phyloP scores from a whole-genome alignment of 2,797 vertebrate species.

The Acanthurus lineatus region DNA sequence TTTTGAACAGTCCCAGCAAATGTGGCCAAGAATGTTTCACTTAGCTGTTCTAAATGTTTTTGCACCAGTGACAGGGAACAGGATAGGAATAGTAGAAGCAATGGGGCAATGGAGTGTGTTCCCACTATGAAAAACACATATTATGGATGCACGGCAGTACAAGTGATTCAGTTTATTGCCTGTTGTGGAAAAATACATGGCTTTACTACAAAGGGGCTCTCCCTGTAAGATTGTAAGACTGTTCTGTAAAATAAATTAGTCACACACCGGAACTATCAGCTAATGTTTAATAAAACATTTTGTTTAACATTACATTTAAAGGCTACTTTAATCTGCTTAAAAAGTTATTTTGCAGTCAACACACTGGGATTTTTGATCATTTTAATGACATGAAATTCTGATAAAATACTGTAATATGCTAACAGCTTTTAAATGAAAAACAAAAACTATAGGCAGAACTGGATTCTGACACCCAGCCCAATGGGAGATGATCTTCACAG shows the following conservation, averaged over 20 bases:
- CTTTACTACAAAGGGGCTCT: neutral
- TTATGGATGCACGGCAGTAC: neutral
- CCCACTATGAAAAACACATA: neutral
- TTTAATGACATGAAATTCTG: neutral
- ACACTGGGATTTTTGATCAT: neutral
- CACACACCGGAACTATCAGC: neutral
- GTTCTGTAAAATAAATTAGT: neutral
- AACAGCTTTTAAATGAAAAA: no score
- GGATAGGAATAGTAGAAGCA: neutral
- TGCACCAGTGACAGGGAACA: conserved; percentile 21
- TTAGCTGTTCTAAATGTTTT: conserved; percentile 20
- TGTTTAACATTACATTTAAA: neutral
- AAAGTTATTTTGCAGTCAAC: neutral
- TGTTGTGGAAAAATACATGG: neutral
- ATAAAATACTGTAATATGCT: neutral
- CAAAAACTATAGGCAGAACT: no score
- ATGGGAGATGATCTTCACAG: neutral
- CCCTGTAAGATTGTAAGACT: neutral
- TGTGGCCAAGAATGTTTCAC: conserved; percentile 18
- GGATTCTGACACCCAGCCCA: neutral
- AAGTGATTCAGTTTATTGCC: neutral
- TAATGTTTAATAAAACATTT: neutral
- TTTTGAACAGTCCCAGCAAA: conserved; percentile 14
- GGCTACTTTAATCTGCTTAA: neutral
- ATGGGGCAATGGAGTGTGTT: neutral